phyloP scores from a whole-genome alignment of 1,140 invertebrate species.

The Trypoxylus dichotomus region DNA sequence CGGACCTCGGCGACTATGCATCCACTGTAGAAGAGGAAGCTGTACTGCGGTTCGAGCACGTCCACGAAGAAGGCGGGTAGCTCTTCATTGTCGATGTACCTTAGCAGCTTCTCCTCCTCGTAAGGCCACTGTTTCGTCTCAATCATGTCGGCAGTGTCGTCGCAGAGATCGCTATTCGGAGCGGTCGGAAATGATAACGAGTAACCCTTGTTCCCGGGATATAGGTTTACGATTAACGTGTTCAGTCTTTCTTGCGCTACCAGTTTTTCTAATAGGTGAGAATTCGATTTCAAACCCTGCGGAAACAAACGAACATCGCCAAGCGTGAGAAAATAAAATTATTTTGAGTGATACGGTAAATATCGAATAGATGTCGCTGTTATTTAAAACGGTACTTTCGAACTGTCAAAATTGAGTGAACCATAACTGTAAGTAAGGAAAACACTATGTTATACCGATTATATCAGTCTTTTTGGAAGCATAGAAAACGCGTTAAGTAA shows the following conservation, averaged over 20 bases:
- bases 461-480: too few relatives aligned
- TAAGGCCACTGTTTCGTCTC: constrained; percentile 77
- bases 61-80: constrained; percentile 84
- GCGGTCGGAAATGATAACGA: constrained; percentile 65
- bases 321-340: neutral
- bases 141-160: constrained; percentile 63
- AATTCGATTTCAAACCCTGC: constrained; percentile 70
- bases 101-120: constrained; percentile 74
- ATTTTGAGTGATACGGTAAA: too few relatives aligned
- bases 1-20: constrained; percentile 90
- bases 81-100: constrained; percentile 82
- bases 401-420: neutral
- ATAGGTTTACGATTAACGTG: constrained; percentile 87
- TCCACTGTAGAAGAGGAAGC: constrained; percentile 85
- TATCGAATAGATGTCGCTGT: neutral
- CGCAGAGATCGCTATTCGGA: constrained; percentile 42
- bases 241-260: constrained; percentile 83
- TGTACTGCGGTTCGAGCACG: constrained; percentile 76
- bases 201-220: constrained; percentile 89
- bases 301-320: constrained; percentile 23
- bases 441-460: too few relatives aligned
- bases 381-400: neutral
- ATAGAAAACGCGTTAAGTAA: too few relatives aligned
- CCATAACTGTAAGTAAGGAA: too few relatives aligned
- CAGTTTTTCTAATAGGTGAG: constrained; percentile 80